Percentiles rank a stretch among this genome's conserved stretches.
Conservation (phyloP, 2,113 vertebrate species). For the Copsychus sechellarum region DNA sequence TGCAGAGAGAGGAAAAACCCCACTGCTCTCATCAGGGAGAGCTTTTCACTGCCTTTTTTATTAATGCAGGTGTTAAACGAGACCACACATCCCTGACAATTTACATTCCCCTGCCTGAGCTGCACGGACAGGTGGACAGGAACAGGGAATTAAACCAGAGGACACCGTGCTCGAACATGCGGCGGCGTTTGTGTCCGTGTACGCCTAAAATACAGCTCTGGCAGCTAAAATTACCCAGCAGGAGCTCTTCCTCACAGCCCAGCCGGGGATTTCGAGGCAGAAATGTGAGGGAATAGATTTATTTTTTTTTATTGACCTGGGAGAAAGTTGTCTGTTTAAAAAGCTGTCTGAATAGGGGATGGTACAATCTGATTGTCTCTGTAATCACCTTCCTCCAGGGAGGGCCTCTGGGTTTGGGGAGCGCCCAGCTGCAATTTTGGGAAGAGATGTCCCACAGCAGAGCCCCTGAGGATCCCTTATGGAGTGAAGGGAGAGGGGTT, state of each 20-base stretch:
- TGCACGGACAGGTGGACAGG: neutral
- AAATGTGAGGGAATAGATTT: neutral
- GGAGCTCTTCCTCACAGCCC: neutral
- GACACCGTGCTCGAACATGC: neutral
- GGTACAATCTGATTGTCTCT: neutral
- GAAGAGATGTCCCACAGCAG: neutral
- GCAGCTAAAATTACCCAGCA: neutral
- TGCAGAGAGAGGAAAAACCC: neutral
- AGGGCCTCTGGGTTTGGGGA: neutral
- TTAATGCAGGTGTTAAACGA: constrained; percentile 24
- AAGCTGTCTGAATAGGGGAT: neutral
- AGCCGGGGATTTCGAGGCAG: neutral
- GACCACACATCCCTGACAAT: neutral
- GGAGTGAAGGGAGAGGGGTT: no score
- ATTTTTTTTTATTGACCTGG: neutral
- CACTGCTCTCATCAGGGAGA: neutral
- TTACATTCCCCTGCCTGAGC: neutral
- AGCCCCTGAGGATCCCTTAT: neutral
- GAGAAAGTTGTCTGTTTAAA: neutral
- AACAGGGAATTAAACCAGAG: constrained; percentile 10
- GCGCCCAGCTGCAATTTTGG: neutral
- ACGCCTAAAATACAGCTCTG: neutral
- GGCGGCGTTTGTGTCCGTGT: neutral
- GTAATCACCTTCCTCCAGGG: fast-evolving
- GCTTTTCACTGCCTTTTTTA: neutral